Base-by-base conservation (phyloP, 2,797 vertebrate species). In the Hydrolagus colliei region DNA sequence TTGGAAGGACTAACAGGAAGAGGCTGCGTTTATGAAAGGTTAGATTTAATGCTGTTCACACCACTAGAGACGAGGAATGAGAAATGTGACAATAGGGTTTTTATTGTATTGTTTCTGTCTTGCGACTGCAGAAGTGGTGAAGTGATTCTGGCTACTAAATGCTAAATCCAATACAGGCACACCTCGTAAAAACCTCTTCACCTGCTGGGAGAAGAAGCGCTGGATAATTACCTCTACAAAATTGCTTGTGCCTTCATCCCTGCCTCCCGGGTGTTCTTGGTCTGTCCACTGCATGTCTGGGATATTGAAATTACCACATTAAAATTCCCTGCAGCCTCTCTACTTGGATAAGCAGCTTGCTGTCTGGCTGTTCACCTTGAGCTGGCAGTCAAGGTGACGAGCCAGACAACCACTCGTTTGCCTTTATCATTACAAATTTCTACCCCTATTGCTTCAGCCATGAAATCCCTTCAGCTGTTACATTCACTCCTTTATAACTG, bases 221-320 rank as follows among this genome's bases (percentile, higher is more conserved):
- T 3, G 41, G 41, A 52, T 52, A 52, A 41, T 82, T 82, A n/a
- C 32, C 79, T 41, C 35, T 67, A 68, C 41, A 20, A 68, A 61
- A 67, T 71, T 52, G 79, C 65, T 67, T n/a, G 11, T 84, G 32
- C 35, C 71, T 82, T 84, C 32, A 63, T 41, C n/a, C 41, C 65
- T 71, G 62, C 18, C 27, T 84, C 65, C 71, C 35, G 52, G 32
- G 35, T 84, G 16, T 67, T 67, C 32, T 35, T 35, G 65, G 71
- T 68, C 63, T 68, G 32, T 71, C 67, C 35, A 68, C 4, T 67
- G 65, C 71, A 68, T 10, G 27, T 71, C 18, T 41, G 79, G 71
- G 79, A 35, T 84, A 41, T 84, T 84, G 65, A 84, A 84, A 84
- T 71, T 67, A 63, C 79, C 32, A 41, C 27, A 52, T 84, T 84